phyloP scores from a whole-genome alignment of 2,797 vertebrate species.

The Cichlasoma orientale region DNA sequence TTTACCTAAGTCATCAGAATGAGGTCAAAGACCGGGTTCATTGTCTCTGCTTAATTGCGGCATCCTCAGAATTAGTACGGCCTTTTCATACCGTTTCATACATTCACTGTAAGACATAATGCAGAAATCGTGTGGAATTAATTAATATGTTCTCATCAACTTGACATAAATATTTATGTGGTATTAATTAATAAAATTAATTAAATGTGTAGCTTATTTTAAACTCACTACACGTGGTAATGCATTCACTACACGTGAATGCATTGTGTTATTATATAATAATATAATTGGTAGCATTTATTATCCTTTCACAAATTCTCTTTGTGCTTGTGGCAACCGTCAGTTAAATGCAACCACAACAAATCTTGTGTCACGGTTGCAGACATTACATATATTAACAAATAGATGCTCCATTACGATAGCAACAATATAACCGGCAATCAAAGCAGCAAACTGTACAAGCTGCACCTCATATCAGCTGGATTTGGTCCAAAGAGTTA shows the following conservation, averaged over 20 bases:
- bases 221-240: neutral
- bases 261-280: too few relatives aligned
- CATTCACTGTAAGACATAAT: neutral
- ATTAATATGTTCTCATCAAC: neutral
- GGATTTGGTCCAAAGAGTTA: neutral
- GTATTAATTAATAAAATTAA: neutral
- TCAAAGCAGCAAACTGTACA: neutral
- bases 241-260: too few relatives aligned
- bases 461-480: neutral
- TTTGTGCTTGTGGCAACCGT: neutral
- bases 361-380: neutral
- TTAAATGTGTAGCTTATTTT: neutral
- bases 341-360: neutral
- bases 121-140: neutral
- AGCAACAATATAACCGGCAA: neutral
- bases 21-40: constrained; percentile 57
- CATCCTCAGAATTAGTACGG: constrained; percentile 20
- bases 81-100: constrained; percentile 3
- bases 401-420: neutral
- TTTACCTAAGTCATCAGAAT: constrained; percentile 55
- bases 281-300: neutral
- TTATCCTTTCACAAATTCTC: neutral
- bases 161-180: neutral
- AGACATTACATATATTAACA: neutral
- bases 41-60: constrained; percentile 52